These are phyloP conservation scores for Toxostoma redivivum DNA, from an alignment of 2,113 vertebrate genomes.

Conservation along the genomic window DNA sequence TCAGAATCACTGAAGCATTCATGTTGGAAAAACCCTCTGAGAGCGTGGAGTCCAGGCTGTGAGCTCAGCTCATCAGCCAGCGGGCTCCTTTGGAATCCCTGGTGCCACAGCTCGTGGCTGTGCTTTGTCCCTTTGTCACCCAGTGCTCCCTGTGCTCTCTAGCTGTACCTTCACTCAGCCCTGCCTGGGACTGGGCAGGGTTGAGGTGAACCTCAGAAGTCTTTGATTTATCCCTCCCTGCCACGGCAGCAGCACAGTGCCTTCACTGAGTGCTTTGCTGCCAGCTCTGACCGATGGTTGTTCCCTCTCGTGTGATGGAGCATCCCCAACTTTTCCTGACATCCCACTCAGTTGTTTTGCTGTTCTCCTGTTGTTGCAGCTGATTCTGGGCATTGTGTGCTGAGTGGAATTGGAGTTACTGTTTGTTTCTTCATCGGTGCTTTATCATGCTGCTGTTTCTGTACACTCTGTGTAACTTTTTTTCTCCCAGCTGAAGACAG, in stretches of 20 bases:
- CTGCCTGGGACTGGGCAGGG: background rate
- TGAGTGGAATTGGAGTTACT: background rate
- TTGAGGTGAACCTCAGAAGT: background rate
- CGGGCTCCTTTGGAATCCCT: background rate
- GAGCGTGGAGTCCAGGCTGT: background rate
- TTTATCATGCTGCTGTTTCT: slow-evolving; percentile 25
- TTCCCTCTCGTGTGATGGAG: slow-evolving; percentile 16
- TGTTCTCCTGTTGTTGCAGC: background rate
- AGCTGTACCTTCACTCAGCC: background rate
- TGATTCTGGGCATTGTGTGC: slow-evolving; percentile 28
- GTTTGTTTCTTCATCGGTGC: slow-evolving; percentile 41
- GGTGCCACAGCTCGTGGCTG: fast-evolving
- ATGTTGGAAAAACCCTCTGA: background rate
- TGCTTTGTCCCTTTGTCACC: background rate
- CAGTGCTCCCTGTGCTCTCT: fast-evolving
- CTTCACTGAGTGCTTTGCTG: background rate
- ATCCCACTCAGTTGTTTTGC: background rate
- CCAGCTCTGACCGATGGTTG: background rate
- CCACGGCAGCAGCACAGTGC: background rate
- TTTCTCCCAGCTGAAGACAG: slow-evolving; percentile 4
- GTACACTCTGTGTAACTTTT: background rate
- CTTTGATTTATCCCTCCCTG: background rate
- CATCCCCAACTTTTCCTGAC: slow-evolving; percentile 32
- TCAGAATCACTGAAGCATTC: background rate
- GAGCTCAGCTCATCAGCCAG: background rate